Evolutionary conservation across 2,888 invertebrate species (phyloP).

Genomic region (Dusona sp.): DNA sequence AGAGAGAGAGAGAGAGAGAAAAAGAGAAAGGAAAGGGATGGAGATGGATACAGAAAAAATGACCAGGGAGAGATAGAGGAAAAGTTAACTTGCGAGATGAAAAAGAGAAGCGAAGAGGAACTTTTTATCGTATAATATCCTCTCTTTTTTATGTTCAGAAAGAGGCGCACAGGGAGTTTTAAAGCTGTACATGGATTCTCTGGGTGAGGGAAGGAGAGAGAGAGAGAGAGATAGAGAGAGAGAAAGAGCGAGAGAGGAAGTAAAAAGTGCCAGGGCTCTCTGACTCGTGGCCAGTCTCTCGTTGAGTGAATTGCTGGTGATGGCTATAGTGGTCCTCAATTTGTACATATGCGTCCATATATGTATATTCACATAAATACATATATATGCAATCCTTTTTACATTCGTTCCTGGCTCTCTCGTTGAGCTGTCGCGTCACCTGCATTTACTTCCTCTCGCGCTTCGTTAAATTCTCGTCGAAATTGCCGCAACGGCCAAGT

Average conservation of each 20-base stretch:
- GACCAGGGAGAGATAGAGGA: conserved; percentile 34
- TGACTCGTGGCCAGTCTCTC: conserved; percentile 28
- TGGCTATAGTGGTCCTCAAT: conserved; percentile 36
- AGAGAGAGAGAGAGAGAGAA: neutral
- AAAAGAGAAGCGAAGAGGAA: conserved; percentile 46
- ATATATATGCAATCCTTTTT: conserved; percentile 18
- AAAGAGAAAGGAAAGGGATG: neutral
- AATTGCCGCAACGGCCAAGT: conserved; percentile 52
- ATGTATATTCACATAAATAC: neutral
- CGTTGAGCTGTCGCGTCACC: conserved; percentile 48
- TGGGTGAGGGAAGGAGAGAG: neutral
- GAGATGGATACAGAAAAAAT: conserved; percentile 14
- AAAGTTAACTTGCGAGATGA: conserved; percentile 59
- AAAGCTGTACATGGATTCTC: conserved; percentile 52
- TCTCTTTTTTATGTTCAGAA: conserved; percentile 53
- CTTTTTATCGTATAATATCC: conserved; percentile 59
- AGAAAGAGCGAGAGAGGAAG: neutral
- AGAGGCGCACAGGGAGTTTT: conserved; percentile 60
- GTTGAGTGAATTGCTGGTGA: conserved; percentile 63
- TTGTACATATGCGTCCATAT: neutral
- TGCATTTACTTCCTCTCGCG: conserved; percentile 52
- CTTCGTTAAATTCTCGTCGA: conserved; percentile 53
- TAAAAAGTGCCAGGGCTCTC: conserved; percentile 33
- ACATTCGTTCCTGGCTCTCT: conserved; percentile 9
- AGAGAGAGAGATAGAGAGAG: neutral